Conservation (phyloP, 2,113 vertebrate genomes). For the Gracilinanus agilis region DNA sequence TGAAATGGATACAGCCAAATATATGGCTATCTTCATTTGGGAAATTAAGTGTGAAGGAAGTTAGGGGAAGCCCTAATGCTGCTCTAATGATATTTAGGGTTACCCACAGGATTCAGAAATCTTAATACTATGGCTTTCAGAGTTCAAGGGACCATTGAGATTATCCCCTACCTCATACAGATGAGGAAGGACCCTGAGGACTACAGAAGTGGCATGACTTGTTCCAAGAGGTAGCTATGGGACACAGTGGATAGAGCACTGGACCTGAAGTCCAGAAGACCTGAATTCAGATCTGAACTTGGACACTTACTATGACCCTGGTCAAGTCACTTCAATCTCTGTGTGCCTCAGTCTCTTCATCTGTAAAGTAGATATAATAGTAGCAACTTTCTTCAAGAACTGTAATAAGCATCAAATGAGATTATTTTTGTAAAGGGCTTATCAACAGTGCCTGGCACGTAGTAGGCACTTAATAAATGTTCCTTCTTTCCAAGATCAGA, state of each 20-base stretch:
- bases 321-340: background rate
- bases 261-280: background rate
- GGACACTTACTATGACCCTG: background rate
- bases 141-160: background rate
- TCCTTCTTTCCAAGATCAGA: background rate
- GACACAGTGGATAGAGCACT: background rate
- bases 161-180: background rate
- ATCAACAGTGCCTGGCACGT: background rate
- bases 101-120: background rate
- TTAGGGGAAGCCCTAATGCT: background rate
- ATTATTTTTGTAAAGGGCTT: background rate
- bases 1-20: background rate
- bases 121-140: background rate
- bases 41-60: background rate
- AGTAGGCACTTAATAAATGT: conserved; percentile 21
- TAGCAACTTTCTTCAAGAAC: background rate
- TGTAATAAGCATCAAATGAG: background rate
- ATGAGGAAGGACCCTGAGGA: background rate
- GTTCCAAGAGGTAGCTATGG: background rate
- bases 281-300: background rate
- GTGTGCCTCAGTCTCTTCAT: background rate
- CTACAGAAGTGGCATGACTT: background rate
- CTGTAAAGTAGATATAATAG: background rate
- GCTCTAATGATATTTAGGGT: background rate
- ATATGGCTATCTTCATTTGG: background rate